A percentile compares a stretch with the other conserved stretches of the same genome.
These are phyloP conservation scores for Uromys caudimaculatus DNA, from an alignment of 2,797 vertebrate species.

Conservation along the genomic window DNA sequence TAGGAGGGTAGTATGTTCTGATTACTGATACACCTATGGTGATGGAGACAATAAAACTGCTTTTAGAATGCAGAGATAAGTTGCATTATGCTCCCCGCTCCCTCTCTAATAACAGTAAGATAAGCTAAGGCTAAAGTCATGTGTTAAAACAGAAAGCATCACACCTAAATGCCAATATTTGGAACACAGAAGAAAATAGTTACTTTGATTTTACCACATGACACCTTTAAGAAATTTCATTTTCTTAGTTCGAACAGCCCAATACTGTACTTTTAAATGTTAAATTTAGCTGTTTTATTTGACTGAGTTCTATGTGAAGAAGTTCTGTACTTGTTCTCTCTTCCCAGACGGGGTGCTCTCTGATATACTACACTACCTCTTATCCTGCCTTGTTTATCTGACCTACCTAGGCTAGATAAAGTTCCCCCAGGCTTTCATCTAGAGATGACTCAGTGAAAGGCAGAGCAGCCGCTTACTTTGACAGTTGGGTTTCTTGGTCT, in stretches of 20 bases:
- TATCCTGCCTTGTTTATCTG: neutral
- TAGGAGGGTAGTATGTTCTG: neutral
- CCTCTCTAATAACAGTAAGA: neutral
- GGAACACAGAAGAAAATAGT: neutral
- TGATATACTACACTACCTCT: constrained; percentile 27
- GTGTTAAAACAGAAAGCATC: neutral
- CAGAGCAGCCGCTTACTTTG: neutral
- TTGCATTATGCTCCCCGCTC: neutral
- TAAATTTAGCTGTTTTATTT: constrained; percentile 35
- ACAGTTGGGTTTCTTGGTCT: neutral
- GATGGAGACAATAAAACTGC: neutral
- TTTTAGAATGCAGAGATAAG: neutral
- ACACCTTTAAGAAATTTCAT: neutral
- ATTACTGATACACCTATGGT: neutral
- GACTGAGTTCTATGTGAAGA: constrained; percentile 32
- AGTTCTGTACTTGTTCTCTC: constrained; percentile 40
- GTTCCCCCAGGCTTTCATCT: neutral
- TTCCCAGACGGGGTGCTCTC: neutral
- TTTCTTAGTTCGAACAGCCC: neutral
- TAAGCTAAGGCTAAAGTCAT: neutral
- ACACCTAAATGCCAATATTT: neutral
- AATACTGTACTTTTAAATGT: neutral
- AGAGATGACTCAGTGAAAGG: constrained; percentile 15
- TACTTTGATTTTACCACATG: constrained; percentile 14
- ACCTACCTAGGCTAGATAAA: neutral